Evolutionary conservation across 1,140 invertebrate species (phyloP).

Genomic region (Drosophila obscura): DNA sequence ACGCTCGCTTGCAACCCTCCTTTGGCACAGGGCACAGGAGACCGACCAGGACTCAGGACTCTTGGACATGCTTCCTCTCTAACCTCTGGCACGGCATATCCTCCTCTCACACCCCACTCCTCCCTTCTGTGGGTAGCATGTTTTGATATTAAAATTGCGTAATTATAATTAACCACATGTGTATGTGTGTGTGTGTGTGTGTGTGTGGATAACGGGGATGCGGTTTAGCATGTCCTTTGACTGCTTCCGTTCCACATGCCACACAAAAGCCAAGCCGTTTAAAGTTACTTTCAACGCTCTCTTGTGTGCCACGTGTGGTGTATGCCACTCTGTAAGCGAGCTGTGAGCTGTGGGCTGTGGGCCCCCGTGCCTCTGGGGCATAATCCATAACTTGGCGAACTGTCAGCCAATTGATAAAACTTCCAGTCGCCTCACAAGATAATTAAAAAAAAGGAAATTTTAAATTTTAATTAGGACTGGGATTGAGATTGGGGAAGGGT

Average conservation of each 20-base stretch:
- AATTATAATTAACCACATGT: constrained; percentile 84
- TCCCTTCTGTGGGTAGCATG: constrained; percentile 42
- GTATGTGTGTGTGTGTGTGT: constrained; percentile 31
- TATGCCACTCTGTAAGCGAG: constrained; percentile 69
- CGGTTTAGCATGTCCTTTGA: constrained; percentile 66
- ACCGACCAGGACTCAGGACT: constrained; percentile 39
- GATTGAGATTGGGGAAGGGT: too few relatives aligned
- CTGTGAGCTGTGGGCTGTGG: constrained; percentile 65
- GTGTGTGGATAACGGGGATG: constrained; percentile 7
- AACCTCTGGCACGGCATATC: too few relatives aligned
- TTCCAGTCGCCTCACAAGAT: constrained; percentile 37
- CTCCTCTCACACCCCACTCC: not conserved
- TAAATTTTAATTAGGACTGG: constrained; percentile 38
- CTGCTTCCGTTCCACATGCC: constrained; percentile 60
- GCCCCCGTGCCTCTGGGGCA: constrained; percentile 68
- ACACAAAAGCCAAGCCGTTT: constrained; percentile 30
- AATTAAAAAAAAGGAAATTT: constrained; percentile 37
- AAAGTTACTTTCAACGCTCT: constrained; percentile 41
- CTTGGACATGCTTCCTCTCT: constrained; percentile 48
- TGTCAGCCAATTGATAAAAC: constrained; percentile 80
- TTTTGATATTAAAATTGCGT: constrained; percentile 83
- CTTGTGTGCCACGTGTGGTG: constrained; percentile 47
- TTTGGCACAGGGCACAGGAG: constrained; percentile 6
- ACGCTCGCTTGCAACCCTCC: constrained; percentile 66
- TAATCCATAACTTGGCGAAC: constrained; percentile 80